A percentile compares a stretch with the other conserved stretches of the same genome.
Evolutionary conservation across 2,888 invertebrate species (phyloP).

Genomic region (Volucella inanis): DNA sequence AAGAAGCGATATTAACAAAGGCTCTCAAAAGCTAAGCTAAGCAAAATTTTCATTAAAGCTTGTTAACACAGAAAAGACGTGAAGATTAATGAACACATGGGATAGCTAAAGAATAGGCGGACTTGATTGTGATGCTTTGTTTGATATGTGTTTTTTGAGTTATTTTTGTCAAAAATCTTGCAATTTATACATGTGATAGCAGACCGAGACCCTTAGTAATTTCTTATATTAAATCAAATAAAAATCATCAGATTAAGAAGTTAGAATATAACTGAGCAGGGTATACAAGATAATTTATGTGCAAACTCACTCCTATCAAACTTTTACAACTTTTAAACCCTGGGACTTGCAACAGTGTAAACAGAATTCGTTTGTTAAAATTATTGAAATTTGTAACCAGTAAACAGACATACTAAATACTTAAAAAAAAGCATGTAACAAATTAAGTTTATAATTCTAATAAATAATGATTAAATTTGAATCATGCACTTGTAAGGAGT

Average conservation of each 20-base stretch:
- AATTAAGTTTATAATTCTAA: no score
- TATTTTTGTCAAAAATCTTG: neutral
- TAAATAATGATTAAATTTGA: no score
- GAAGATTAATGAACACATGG: slow-evolving; percentile 30
- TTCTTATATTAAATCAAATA: no score
- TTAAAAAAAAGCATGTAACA: no score
- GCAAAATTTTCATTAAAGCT: slow-evolving; percentile 16
- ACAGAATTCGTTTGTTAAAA: neutral
- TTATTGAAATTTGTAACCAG: neutral
- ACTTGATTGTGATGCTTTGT: slow-evolving; percentile 8
- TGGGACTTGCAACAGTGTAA: slow-evolving; percentile 40
- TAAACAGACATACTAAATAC: no score
- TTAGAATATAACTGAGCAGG: no score
- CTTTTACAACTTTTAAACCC: neutral
- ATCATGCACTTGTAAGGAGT: no score
- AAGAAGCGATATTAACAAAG: slow-evolving; percentile 69
- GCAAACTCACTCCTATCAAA: neutral
- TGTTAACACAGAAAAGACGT: slow-evolving; percentile 36
- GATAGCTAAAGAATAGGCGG: slow-evolving; percentile 13
- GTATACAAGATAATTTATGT: no score
- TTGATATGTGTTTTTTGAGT: slow-evolving; percentile 2
- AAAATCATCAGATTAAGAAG: neutral
- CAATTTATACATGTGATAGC: no score
- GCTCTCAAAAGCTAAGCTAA: slow-evolving; percentile 63
- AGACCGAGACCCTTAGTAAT: no score